Percentiles rank a stretch among this genome's conserved stretches.
phyloP scores from a whole-genome alignment of 2,888 invertebrate species.

The Alentia gelatinosa region DNA sequence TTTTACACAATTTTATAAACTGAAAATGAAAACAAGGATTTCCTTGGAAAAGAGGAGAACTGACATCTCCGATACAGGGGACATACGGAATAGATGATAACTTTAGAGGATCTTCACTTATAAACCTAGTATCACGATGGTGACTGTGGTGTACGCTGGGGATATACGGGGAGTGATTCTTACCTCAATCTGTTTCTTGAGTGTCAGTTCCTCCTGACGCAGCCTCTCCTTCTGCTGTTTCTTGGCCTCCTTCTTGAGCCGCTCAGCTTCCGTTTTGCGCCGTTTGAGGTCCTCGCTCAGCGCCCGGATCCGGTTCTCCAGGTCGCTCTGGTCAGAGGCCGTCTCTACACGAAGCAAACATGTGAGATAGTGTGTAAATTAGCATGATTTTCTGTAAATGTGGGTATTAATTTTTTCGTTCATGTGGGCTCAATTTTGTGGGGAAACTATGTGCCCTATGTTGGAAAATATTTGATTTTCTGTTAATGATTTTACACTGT shows the following conservation, averaged over 20 bases:
- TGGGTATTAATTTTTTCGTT: too few species aligned
- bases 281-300: conserved; percentile 82
- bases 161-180: background rate
- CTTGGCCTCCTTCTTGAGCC: conserved; percentile 81
- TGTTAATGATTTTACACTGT: too few species aligned
- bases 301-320: conserved; percentile 82
- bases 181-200: conserved; percentile 83
- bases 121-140: background rate
- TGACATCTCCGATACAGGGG: background rate
- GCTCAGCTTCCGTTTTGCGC: conserved; percentile 81
- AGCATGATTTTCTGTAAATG: too few species aligned
- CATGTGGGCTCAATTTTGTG: too few species aligned
- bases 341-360: conserved; percentile 38
- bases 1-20: too few species aligned
- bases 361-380: too few species aligned
- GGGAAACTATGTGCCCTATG: too few species aligned
- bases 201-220: conserved; percentile 82
- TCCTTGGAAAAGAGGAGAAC: too few species aligned
- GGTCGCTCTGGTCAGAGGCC: conserved; percentile 82
- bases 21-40: too few species aligned
- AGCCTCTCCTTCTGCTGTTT: conserved; percentile 81
- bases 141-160: background rate
- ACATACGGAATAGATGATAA: background rate
- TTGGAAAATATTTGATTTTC: too few species aligned
- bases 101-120: background rate